Percentiles rank a stretch among this genome's conserved stretches.
phyloP scores from a whole-genome alignment of 2,113 vertebrate genomes.

The Dicrurus megarhynchus region DNA sequence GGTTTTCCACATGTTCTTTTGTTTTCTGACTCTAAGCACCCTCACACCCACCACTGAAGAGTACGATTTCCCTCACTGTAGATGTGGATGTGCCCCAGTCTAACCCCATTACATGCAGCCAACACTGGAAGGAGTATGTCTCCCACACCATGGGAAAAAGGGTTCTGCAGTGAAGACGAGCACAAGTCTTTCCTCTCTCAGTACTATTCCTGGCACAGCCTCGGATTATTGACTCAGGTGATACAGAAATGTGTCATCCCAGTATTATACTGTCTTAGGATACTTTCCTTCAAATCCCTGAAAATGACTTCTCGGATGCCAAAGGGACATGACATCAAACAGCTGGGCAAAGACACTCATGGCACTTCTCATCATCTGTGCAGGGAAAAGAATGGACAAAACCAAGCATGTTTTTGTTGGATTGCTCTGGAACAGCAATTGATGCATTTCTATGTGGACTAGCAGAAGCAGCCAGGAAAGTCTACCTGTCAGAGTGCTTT shows the following conservation, averaged over 20 bases:
- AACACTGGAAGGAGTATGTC: neutral
- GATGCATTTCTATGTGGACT: neutral
- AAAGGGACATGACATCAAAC: neutral
- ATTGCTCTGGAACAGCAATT: neutral
- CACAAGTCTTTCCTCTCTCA: neutral
- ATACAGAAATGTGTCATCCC: neutral
- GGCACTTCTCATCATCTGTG: neutral
- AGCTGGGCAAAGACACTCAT: neutral
- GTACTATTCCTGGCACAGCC: neutral
- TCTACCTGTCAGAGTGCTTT: neutral
- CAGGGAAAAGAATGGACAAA: neutral
- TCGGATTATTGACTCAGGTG: neutral
- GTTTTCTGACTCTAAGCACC: neutral
- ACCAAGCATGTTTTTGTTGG: neutral
- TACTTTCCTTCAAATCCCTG: neutral
- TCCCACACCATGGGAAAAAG: neutral
- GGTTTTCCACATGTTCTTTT: neutral
- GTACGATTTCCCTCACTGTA: neutral
- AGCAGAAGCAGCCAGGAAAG: neutral
- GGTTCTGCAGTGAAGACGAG: neutral
- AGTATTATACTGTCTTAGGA: neutral
- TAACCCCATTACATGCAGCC: accelerated
- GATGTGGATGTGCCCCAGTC: neutral
- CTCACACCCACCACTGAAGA: no score
- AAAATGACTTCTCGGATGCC: neutral